A percentile compares a stretch with the other conserved stretches of the same genome.
Evolutionary conservation across 2,797 vertebrate genomes (phyloP).

Genomic region (Coracias cyanogaster): DNA sequence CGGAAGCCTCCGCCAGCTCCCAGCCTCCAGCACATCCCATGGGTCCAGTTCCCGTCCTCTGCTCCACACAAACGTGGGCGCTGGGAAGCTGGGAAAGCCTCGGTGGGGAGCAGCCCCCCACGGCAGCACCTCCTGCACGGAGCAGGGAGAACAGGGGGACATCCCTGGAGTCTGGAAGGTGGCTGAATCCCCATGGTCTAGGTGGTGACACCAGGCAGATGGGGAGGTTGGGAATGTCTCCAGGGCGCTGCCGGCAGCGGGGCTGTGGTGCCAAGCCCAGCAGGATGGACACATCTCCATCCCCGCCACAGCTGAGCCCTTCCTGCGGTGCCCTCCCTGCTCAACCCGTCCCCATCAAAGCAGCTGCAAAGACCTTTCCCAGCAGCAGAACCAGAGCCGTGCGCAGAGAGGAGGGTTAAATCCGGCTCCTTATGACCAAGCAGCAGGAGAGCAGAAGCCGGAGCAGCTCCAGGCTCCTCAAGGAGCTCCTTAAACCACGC

Average conservation of each 20-base stretch:
- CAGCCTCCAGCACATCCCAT: neutral
- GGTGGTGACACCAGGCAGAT: fast-evolving
- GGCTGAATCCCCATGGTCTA: fast-evolving
- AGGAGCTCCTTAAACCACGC: neutral
- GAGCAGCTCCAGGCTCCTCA: neutral
- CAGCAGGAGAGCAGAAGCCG: fast-evolving
- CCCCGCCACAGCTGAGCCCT: neutral
- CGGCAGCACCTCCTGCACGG: fast-evolving
- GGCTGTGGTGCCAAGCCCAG: neutral
- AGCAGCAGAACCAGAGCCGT: neutral
- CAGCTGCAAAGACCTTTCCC: fast-evolving
- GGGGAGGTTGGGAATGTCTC: fast-evolving
- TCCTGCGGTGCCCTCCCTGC: fast-evolving
- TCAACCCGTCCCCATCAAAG: fast-evolving
- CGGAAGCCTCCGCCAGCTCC: neutral
- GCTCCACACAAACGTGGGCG: fast-evolving
- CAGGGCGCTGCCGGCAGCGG: fast-evolving
- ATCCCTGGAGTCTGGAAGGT: fast-evolving
- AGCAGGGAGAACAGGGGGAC: fast-evolving
- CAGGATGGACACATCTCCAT: neutral
- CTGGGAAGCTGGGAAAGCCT: fast-evolving
- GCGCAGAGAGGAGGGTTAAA: neutral
- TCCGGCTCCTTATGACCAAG: fast-evolving
- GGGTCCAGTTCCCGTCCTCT: neutral
- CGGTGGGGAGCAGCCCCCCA: neutral